phyloP scores from a whole-genome alignment of 64 coral and sea anemone species.

The Actinia equina region DNA sequence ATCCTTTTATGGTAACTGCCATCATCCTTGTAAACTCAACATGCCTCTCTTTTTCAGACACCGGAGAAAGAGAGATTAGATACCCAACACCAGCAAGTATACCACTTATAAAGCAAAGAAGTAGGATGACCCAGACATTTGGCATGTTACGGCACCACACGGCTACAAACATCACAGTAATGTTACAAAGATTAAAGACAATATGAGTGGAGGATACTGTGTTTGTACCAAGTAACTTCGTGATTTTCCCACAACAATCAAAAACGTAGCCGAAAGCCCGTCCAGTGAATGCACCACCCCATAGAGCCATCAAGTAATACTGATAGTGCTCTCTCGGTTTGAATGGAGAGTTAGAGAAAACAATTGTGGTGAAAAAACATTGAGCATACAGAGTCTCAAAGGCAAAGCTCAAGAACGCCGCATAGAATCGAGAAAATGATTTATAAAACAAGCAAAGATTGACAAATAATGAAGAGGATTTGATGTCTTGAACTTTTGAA shows the following conservation, averaged over 20 bases:
- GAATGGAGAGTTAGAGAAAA: not conserved
- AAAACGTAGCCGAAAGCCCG: not conserved
- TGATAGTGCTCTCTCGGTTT: not conserved
- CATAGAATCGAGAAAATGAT: too few relatives aligned
- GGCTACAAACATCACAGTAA: too few relatives aligned
- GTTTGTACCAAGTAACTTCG: not conserved
- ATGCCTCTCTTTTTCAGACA: not conserved
- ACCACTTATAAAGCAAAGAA: not conserved
- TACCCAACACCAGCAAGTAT: not conserved
- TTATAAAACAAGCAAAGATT: too few relatives aligned
- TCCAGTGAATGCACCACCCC: not conserved
- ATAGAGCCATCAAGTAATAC: not conserved
- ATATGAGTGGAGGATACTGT: not conserved
- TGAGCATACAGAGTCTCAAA: not conserved
- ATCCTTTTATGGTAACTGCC: not conserved
- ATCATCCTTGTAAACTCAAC: not conserved
- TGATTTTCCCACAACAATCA: not conserved
- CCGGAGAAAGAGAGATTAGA: not conserved
- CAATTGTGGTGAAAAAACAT: not conserved
- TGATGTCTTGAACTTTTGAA: too few relatives aligned
- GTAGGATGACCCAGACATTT: not conserved
- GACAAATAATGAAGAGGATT: too few relatives aligned
- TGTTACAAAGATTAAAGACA: not conserved
- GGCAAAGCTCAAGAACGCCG: not conserved
- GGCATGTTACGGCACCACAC: not conserved